These are phyloP conservation scores for Episyrphus balteatus DNA, from an alignment of 1,140 invertebrate genomes.

Conservation along the genomic window DNA sequence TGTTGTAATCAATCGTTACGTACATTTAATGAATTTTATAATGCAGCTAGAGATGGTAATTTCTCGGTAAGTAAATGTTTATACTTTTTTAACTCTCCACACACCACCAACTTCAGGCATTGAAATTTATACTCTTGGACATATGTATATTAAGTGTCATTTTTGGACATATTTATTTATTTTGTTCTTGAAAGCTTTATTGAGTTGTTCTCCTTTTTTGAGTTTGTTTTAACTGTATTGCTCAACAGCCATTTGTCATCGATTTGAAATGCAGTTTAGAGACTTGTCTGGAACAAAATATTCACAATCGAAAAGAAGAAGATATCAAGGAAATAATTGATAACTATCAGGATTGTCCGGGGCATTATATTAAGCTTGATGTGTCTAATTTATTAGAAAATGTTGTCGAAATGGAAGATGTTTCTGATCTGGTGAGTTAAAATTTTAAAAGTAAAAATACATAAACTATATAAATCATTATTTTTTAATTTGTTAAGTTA, in stretches of 20 bases:
- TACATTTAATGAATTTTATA: conserved; percentile 80
- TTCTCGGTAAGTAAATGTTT: conserved; percentile 60
- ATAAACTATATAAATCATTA: too few relatives aligned
- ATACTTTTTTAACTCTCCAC: background rate
- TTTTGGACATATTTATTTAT: too few relatives aligned
- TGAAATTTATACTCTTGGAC: too few relatives aligned
- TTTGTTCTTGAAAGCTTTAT: too few relatives aligned
- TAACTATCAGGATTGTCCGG: conserved; percentile 69
- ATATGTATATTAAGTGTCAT: too few relatives aligned
- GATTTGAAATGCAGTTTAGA: conserved; percentile 74
- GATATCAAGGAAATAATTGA: conserved; percentile 69
- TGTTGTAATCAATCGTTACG: conserved; percentile 71
- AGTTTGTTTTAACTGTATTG: background rate
- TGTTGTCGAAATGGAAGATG: conserved; percentile 53
- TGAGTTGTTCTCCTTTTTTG: background rate
- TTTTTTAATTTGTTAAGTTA: too few relatives aligned
- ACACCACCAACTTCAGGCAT: too few relatives aligned
- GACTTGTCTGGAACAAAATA: conserved; percentile 69
- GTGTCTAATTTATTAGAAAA: conserved; percentile 71
- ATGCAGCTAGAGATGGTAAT: conserved; percentile 72
- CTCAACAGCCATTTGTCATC: conserved; percentile 24
- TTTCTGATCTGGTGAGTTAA: conserved; percentile 36
- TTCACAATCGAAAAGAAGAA: conserved; percentile 64
- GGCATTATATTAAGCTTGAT: conserved; percentile 56
- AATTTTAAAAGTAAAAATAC: too few relatives aligned